Base-by-base conservation (phyloP, 2,888 invertebrate genomes). In the Heteromurus nitidus region DNA sequence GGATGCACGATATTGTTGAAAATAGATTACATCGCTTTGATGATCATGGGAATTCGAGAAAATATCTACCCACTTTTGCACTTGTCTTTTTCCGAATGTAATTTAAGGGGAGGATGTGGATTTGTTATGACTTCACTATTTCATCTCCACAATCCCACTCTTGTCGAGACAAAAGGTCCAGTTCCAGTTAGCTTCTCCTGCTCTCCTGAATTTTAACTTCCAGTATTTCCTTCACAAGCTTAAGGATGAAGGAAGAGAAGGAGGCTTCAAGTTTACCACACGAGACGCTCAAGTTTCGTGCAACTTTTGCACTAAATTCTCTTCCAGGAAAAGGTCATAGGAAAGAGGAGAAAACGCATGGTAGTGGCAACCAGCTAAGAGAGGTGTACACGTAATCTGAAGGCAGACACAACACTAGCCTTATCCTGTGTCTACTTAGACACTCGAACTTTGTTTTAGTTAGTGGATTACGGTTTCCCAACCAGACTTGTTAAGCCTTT, bases 381-480 rank as follows among this genome's bases (percentile, higher is more conserved):
- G n/a, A n/a, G n/a, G n/a, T n/a, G n/a, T n/a, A n/a, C n/a, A n/a
- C n/a, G n/a, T n/a, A n/a, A n/a, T n/a, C n/a, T n/a, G n/a, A n/a
- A n/a, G n/a, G n/a, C n/a, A n/a, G n/a, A n/a, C n/a, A n/a, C n/a
- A n/a, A n/a, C n/a, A n/a, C n/a, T n/a, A n/a, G n/a, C n/a, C n/a
- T n/a, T n/a, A n/a, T n/a, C n/a, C n/a, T n/a, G n/a, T n/a, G n/a
- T n/a, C n/a, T n/a, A n/a, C 47, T 47, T 47, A 47, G 11, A 55
- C 55, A 55, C 47, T 47, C 50, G 18, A 53, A 69, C 53, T 69
- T 69, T 69, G 50, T 44, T 69, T 31, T 69, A 22, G 30, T 69
- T 50, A 42, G 68, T 69, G 36, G 68, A 69, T 69, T 69, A 69
- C 9, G 26, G 26, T 36, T 36, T 36, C 36, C 7, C 28, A 44